phyloP scores from a whole-genome alignment of 2,797 vertebrate species.

The Bothrops alternatus region DNA sequence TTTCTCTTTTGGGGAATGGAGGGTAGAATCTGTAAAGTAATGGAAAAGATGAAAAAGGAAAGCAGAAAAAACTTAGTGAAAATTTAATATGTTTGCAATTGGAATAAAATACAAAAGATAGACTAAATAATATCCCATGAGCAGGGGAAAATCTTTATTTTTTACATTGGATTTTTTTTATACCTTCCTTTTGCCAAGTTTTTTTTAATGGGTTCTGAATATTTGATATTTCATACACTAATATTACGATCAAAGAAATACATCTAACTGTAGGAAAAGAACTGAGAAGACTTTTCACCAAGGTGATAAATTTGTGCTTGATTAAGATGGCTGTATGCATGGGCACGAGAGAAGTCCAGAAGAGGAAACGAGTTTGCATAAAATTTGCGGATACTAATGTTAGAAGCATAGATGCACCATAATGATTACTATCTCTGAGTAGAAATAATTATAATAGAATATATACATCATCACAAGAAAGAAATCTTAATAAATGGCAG shows the following conservation, averaged over 20 bases:
- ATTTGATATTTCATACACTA: slow-evolving; percentile 12
- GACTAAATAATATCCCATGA: slow-evolving; percentile 28
- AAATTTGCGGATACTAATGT: neutral
- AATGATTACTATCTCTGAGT: neutral
- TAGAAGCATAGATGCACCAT: neutral
- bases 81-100: slow-evolving; percentile 13
- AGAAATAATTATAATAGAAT: neutral
- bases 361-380: neutral
- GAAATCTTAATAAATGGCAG: neutral
- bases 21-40: slow-evolving; percentile 13
- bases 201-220: slow-evolving; percentile 11
- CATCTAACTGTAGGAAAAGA: neutral
- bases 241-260: slow-evolving; percentile 43
- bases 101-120: neutral
- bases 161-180: slow-evolving; percentile 14
- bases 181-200: neutral
- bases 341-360: neutral
- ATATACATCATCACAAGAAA: neutral
- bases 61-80: slow-evolving; percentile 36
- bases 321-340: neutral
- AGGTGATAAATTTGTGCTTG: neutral
- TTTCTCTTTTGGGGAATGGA: slow-evolving; percentile 10
- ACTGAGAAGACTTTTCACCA: neutral
- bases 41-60: neutral
- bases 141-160: neutral